Percentiles rank a stretch among this genome's conserved stretches.
These are phyloP conservation scores for Amblyraja radiata DNA, from an alignment of 2,797 vertebrate species.

Conservation along the genomic window DNA sequence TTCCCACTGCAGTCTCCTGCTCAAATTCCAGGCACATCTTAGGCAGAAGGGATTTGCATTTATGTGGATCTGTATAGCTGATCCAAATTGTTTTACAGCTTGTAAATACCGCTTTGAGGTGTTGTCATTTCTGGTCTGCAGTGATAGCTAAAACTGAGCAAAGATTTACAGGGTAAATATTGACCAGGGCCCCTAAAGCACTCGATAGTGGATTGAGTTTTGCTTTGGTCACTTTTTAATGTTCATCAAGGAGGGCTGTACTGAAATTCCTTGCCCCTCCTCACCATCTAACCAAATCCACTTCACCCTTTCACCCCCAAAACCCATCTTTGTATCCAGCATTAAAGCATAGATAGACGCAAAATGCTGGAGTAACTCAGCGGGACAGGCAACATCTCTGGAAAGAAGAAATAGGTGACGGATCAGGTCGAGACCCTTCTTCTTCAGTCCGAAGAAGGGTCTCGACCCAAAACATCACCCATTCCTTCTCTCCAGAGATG, in stretches of 20 bases:
- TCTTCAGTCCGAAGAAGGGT: too few species aligned
- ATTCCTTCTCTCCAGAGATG: too few species aligned
- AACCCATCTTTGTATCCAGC: not conserved
- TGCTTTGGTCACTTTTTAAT: not conserved
- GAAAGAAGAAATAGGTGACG: too few species aligned
- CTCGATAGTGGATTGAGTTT: not conserved
- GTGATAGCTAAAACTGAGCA: not conserved
- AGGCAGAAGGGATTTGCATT: not conserved
- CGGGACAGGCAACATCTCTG: too few species aligned
- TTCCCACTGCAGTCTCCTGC: not conserved
- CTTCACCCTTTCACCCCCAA: too few species aligned
- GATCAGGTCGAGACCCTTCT: too few species aligned
- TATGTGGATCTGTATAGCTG: not conserved
- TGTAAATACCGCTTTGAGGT: not conserved
- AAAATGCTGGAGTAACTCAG: too few species aligned
- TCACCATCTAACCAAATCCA: too few species aligned
- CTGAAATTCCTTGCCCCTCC: not conserved
- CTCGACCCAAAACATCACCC: too few species aligned
- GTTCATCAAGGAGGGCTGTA: not conserved
- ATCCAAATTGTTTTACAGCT: not conserved
- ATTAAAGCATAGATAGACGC: not conserved
- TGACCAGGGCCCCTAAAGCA: not conserved
- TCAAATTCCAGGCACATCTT: not conserved
- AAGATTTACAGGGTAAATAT: not conserved
- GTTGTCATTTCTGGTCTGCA: not conserved